phyloP scores from a whole-genome alignment of 1,140 invertebrate species.

The Lepidurus arcticus region DNA sequence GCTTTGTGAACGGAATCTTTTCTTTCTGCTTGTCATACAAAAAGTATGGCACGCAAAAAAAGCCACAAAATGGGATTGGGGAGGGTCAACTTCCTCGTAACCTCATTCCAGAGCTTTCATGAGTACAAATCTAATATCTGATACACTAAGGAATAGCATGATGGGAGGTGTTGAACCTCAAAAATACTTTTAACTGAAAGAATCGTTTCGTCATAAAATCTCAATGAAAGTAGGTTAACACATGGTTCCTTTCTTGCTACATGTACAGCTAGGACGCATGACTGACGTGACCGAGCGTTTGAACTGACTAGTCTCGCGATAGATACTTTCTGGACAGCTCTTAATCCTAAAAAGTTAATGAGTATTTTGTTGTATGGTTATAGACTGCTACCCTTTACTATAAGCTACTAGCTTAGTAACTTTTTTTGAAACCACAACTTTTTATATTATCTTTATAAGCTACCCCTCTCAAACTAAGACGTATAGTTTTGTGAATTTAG shows the following conservation, averaged over 20 bases:
- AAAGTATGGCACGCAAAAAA: constrained; percentile 19
- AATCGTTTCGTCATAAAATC: neutral
- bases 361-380: too few species aligned
- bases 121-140: neutral
- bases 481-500: too few species aligned
- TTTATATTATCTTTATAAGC: too few species aligned
- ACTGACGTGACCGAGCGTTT: neutral
- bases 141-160: neutral
- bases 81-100: constrained; percentile 18
- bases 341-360: neutral
- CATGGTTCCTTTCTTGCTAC: neutral
- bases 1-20: constrained; percentile 11
- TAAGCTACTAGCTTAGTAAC: too few species aligned
- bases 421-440: too few species aligned
- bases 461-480: too few species aligned
- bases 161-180: constrained; percentile 6
- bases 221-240: neutral
- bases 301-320: neutral
- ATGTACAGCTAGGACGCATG: neutral
- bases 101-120: neutral
- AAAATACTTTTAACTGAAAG: neutral
- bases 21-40: neutral
- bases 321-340: neutral
- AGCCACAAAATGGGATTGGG: neutral
- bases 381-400: too few species aligned